Evolutionary conservation across 2,888 invertebrate genomes (phyloP), one percentile per base, ranked within the genome.

Genomic region (Candidula unifasciata): DNA sequence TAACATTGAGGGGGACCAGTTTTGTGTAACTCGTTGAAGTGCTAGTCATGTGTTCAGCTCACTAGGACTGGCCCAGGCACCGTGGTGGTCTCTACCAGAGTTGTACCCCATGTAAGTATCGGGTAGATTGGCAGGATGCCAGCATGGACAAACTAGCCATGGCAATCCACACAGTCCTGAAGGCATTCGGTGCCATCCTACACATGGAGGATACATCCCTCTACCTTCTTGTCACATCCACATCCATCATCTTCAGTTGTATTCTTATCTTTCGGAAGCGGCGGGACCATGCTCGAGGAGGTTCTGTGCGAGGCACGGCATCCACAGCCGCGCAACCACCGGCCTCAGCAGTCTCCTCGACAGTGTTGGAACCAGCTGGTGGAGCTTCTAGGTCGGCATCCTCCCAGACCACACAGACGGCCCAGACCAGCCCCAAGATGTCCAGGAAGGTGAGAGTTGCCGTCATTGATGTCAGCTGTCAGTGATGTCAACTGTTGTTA

Each of bases 201-300:
- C 57, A 57, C 71, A n/a, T 35, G 2, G 66, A 57, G 57, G 83
- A 86, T 77, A 64, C 83, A 35, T 60, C 33, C 54, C 64, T 85
- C 35, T 84, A 83, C 66, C 37, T 83, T 52, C 79, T 85, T 21
- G 60, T 85, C 73, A 80, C 81, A 27, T 81, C 73, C 68, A 37
- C 68, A 27, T 80, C 85, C 52, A 52, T 86, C 66, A 81, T 85
- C 57, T 69, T 83, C 71, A 64, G 66, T 73, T 76, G 77, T 16
- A 33, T 86, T 57, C 64, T 82, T 78, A 57, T 86, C 64, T 84
- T 89, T 81, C 91, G 88, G 82, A 91, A 92, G 89, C 90, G 90
- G 85, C 91, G 92, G 83, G 89, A 90, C 82, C 91, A 89, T 84
- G 88, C 90, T 88, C 87, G 89, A 35, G 87, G 81, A 57, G 57